Percentiles rank a stretch among this genome's conserved stretches.
These are phyloP conservation scores for Protobothrops flavoviridis DNA, from an alignment of 2,113 vertebrate species.

Conservation along the genomic window DNA sequence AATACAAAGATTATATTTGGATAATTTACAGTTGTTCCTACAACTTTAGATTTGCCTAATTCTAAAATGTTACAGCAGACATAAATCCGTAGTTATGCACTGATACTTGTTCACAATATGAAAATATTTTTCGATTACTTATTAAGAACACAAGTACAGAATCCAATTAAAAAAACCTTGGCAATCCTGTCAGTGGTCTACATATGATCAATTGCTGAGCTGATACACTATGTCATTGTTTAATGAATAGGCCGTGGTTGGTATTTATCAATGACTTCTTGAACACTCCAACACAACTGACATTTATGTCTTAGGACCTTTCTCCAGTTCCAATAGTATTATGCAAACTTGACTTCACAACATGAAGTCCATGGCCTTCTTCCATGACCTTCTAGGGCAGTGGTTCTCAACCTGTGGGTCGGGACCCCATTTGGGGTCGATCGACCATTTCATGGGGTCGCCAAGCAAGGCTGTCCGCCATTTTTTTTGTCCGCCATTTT, in stretches of 20 bases:
- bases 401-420: too few species aligned
- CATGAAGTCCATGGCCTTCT: background rate
- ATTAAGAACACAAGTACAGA: background rate
- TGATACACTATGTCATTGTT: background rate
- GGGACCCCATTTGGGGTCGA: too few species aligned
- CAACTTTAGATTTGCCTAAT: background rate
- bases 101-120: background rate
- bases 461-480: too few species aligned
- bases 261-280: background rate
- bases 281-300: background rate
- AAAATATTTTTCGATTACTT: background rate
- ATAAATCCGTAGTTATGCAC: background rate
- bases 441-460: too few species aligned
- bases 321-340: background rate
- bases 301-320: background rate
- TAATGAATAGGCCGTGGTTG: background rate
- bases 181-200: background rate
- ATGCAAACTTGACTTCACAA: background rate
- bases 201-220: background rate
- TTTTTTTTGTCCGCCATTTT: too few species aligned
- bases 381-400: background rate
- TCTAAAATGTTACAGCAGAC: background rate
- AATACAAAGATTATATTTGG: slow-evolving; percentile 30
- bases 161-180: background rate
- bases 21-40: background rate